Conservation (phyloP, 2,797 vertebrate genomes). For the Artibeus jamaicensis region DNA sequence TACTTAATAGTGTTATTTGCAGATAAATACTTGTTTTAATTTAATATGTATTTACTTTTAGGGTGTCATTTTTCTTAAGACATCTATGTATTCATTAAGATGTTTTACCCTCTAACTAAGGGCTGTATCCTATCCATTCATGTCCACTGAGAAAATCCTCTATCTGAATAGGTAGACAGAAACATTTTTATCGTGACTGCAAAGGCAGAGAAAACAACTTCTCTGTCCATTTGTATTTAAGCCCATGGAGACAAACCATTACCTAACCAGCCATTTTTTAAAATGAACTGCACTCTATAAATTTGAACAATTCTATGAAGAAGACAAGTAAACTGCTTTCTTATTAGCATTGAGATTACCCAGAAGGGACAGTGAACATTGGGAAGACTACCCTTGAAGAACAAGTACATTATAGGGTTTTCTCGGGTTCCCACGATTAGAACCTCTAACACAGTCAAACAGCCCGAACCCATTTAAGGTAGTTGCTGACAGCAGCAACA, state of each 20-base stretch:
- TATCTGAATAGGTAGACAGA: conserved; percentile 51
- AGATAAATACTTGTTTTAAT: conserved; percentile 58
- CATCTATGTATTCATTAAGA: conserved; percentile 31
- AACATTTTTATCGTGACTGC: conserved; percentile 44
- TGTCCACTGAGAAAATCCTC: neutral
- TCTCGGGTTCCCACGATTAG: neutral
- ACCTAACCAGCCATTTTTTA: conserved; percentile 16
- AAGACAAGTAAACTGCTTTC: neutral
- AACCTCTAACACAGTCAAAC: neutral
- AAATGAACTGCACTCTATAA: neutral
- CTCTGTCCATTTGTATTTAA: neutral
- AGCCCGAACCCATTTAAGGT: neutral
- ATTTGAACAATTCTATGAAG: neutral
- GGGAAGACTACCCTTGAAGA: neutral
- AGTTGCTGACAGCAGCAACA: neutral
- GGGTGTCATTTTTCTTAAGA: conserved; percentile 30
- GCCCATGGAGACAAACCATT: neutral
- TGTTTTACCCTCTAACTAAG: conserved; percentile 1
- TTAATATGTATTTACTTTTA: conserved; percentile 50
- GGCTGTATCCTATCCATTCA: neutral
- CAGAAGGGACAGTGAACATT: neutral
- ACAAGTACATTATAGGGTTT: neutral
- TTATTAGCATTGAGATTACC: neutral
- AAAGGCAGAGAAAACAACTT: conserved; percentile 30
- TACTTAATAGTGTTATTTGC: conserved; percentile 29